Base-by-base conservation (phyloP, 2,888 invertebrate species). In the Odontomyia ornata region DNA sequence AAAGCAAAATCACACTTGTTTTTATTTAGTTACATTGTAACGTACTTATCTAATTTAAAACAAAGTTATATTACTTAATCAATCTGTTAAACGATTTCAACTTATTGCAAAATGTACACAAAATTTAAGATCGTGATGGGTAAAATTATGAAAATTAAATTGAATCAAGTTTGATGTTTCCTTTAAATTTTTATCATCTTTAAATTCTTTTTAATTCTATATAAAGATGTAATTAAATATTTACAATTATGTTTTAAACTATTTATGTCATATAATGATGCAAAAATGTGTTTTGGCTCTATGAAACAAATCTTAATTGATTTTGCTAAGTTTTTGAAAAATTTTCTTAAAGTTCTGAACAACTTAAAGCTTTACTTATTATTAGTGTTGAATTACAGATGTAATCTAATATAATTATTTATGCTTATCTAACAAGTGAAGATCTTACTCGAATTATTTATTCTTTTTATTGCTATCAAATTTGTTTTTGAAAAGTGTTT, bases 361-460 rank as follows among this genome's bases (percentile, higher is more conserved):
- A 23, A 60, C 60, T 60, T 60, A 60, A 30, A 64, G 30, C 64
- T 64, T 64, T 64, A 13, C 25, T 60, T 13, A 60, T 21, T 13
- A 23, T 60, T 60, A 18, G 21, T 11, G 7, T 60, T 60, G 21
- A 60, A 62, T 15, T 15, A 62, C 13, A 15, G 18, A 62, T 27
- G 3, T 62, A 28, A 18, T 60, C 7, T 60, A 60, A 4, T 25
- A 5, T 36, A 36, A 30, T 64, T 11, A n/a, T 25, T 21, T 23
- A 30, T 72, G 72, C 72, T 72, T 72, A 72, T 23, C 72, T 72
- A 72, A 72, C 72, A 72, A 72, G 72, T 72, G 72, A 30, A 11
- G 27, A 27, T 71, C 64, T 64, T 13, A 25, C 36, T 36, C 9
- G 36, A 36, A 5, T 36, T 9, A 52, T 52, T 52, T 52, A 52